Evolutionary conservation across 2,888 invertebrate genomes (phyloP), one percentile per base, ranked within the genome.

Genomic region (Aspidiotus destructor): DNA sequence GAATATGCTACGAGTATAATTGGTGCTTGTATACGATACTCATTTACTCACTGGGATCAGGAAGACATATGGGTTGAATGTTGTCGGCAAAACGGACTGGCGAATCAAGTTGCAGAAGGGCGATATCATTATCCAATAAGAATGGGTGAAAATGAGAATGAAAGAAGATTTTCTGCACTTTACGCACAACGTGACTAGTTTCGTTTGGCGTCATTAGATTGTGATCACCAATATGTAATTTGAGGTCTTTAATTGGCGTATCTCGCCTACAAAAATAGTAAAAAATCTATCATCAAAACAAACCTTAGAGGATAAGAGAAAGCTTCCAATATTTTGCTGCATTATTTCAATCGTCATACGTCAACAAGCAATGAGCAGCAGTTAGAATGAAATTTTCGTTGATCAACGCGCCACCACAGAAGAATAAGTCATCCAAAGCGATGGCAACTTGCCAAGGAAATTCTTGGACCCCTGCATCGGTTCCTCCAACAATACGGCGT

Each of bases 141-240:
- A 77, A 77, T 9, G 77, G 76, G 72, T 77, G 77, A 70, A 77
- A 77, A 71, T 77, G 77, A 1, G 77, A 76, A 71, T 77, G 77
- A 68, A 76, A 77, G 53, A 75, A 64, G 8, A 77, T 73, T n/a
- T 73, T 74, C 53, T 73, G 71, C 13, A 77, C 74, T 55, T 73
- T 72, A 10, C 75, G 73, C n/a, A 71, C 63, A n/a, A 73, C 72
- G 69, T 76, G 75, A 28, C 70, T 70, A 6, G 76, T 74, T 68
- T 75, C 75, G 68, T 74, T 74, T 6, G 71, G 71, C 44, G 75
- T 76, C 54, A 75, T 76, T 65, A 77, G 70, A 68, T 77, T 76
- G 61, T 76, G 73, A 72, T 77, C 77, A 10, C 77, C 77, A 44
- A 75, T 55, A 55, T 74, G 74, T 8, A 75, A 71, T n/a, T 72